A percentile compares a stretch with the other conserved stretches of the same genome.
Conservation (phyloP, 2,888 invertebrate species). For the Drosophila ustulata region DNA sequence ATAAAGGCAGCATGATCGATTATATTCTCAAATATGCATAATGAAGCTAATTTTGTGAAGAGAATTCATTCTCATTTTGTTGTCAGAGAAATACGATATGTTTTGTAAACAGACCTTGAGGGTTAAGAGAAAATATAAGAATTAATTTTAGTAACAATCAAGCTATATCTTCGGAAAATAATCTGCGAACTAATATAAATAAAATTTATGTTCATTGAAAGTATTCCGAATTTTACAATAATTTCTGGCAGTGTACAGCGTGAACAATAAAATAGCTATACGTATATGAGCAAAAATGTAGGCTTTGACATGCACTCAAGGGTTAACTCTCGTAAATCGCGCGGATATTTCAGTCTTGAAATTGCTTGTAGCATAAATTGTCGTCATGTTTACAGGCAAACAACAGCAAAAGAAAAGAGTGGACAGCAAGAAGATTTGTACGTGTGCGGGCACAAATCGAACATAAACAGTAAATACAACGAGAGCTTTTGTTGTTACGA, state of each 20-base stretch:
- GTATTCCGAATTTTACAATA: no score
- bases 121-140: neutral
- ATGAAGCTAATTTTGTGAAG: neutral
- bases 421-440: slow-evolving; percentile 19
- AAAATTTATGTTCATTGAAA: no score
- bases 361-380: slow-evolving; percentile 69
- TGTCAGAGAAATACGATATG: neutral
- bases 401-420: neutral
- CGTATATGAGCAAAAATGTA: neutral
- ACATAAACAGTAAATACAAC: slow-evolving; percentile 73
- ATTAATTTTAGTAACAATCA: no score
- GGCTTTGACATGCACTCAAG: neutral
- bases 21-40: neutral
- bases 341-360: slow-evolving; percentile 47
- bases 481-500: slow-evolving; percentile 63
- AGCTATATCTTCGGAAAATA: neutral
- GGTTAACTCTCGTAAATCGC: slow-evolving; percentile 44
- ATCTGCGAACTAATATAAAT: neutral
- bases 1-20: neutral
- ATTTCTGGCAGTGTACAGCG: slow-evolving; percentile 17
- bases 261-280: neutral
- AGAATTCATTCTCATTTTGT: neutral
- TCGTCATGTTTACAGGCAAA: slow-evolving; percentile 63
- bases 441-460: slow-evolving; percentile 44
- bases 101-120: neutral